Percentiles rank a stretch among this genome's conserved stretches.
These are phyloP conservation scores for Stenotaenia linearis DNA, from an alignment of 2,888 invertebrate species.

Conservation along the genomic window DNA sequence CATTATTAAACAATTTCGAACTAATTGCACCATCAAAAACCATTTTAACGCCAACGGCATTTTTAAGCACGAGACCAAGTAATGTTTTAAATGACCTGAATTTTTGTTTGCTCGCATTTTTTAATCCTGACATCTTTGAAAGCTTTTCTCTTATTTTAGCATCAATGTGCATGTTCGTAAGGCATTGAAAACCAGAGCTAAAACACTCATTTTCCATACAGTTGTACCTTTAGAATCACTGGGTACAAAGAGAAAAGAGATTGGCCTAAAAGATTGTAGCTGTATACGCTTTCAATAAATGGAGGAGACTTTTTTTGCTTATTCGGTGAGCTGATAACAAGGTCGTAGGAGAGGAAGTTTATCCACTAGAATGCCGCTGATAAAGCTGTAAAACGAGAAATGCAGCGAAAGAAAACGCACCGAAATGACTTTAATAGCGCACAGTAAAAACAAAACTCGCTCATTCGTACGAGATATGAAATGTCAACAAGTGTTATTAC, in stretches of 20 bases:
- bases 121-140: not conserved
- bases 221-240: not conserved
- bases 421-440: not conserved
- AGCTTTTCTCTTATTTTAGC: not conserved
- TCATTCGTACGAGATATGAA: not conserved
- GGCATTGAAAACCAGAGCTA: not conserved
- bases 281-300: not conserved
- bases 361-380: not conserved
- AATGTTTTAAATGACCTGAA: not conserved
- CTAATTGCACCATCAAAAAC: not conserved
- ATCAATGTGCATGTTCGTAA: not conserved
- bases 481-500: slow-evolving; percentile 8
- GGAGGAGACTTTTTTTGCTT: not conserved
- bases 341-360: not conserved
- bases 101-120: not conserved
- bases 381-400: not conserved
- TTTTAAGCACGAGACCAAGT: not conserved
- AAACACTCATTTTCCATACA: not conserved
- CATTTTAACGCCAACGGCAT: not conserved
- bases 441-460: not conserved
- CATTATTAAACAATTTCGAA: not conserved
- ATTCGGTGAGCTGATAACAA: not conserved
- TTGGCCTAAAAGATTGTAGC: not conserved
- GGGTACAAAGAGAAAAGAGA: not conserved
- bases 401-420: not conserved